Evolutionary conservation across 2,113 vertebrate species (phyloP).

Genomic region (Haemorhous mexicanus): DNA sequence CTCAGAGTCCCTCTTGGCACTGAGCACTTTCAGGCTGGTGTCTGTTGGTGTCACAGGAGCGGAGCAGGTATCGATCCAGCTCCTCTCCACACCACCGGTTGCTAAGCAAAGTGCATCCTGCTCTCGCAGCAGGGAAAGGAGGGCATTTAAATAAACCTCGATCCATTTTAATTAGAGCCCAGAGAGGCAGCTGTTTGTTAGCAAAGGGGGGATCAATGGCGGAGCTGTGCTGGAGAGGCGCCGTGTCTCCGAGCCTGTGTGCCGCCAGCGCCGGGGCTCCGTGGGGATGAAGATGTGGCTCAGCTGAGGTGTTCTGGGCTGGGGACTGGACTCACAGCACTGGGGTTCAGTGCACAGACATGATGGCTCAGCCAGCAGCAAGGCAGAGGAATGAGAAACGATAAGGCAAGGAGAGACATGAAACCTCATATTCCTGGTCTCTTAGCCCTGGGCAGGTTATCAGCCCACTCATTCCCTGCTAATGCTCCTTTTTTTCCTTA

Average conservation of each 20-base stretch:
- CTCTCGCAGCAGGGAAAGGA: conserved; percentile 33
- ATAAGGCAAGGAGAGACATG: background rate
- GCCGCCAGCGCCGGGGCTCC: fast-evolving
- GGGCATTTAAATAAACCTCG: conserved; percentile 64
- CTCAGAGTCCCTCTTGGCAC: background rate
- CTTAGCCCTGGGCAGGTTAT: background rate
- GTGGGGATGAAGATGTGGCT: background rate
- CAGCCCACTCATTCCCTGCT: background rate
- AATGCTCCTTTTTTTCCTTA: background rate
- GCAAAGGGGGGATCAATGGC: conserved; percentile 47
- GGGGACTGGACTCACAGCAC: fast-evolving
- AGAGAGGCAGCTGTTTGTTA: conserved; percentile 40
- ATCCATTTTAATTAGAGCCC: conserved; percentile 69
- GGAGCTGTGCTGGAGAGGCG: background rate
- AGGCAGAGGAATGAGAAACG: background rate
- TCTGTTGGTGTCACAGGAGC: conserved; percentile 24
- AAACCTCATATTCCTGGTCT: background rate
- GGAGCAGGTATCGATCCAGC: conserved; percentile 47
- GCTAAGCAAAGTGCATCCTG: conserved; percentile 66
- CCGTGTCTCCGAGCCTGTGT: background rate
- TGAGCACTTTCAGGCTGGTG: background rate
- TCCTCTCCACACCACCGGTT: conserved; percentile 35
- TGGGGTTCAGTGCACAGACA: fast-evolving
- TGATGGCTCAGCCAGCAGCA: background rate
- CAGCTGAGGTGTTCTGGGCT: fast-evolving